Base-by-base conservation (phyloP, 1,140 invertebrate genomes). In the Pachypeltis micranthus region DNA sequence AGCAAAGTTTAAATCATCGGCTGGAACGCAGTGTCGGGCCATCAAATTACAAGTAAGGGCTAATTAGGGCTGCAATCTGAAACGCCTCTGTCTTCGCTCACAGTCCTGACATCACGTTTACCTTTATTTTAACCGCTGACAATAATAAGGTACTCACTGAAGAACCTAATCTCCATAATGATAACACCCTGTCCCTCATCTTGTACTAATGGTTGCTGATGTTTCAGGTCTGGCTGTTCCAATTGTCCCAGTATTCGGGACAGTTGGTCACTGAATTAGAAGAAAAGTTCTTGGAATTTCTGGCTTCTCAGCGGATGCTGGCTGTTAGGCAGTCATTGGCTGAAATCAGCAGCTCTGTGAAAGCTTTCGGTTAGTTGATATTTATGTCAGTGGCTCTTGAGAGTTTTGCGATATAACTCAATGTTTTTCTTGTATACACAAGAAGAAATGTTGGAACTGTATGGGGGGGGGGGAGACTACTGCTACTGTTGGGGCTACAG, bases 161-260 rank as follows among this genome's bases (percentile, higher is more conserved):
- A n/a, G n/a, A n/a, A 21, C 47, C 47, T 51, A 14, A 10, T 21
- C 47, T 10, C 10, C n/a, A 21, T 51, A 21, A 7, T 16, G 19
- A 51, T 51, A 4, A 51, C 12, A 51, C 19, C 54, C 26, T n/a
- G 21, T 54, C 61, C 26, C 28, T 63, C 23, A 62, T 26, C 14
- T 19, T 24, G 26, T 23, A 27, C 21, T 28, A 60, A 59, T 31
- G 21, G 34, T 61, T 61, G 21, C 29, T 39, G 23, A 55, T 61
- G 39, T 61, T 61, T 26, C 29, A 58, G 55, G 44, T 66, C 23
- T 47, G 44, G 26, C 24, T 61, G 26, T 62, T 60, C 34, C n/a
- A 29, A 26, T 59, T 58, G 21, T 28, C 26, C 16, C 57, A 59
- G 44, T 29, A 21, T 27, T 39, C 27, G n/a, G 28, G n/a, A 28